Evolutionary conservation across 2,888 invertebrate species (phyloP).

Genomic region (Diaphora mendica): DNA sequence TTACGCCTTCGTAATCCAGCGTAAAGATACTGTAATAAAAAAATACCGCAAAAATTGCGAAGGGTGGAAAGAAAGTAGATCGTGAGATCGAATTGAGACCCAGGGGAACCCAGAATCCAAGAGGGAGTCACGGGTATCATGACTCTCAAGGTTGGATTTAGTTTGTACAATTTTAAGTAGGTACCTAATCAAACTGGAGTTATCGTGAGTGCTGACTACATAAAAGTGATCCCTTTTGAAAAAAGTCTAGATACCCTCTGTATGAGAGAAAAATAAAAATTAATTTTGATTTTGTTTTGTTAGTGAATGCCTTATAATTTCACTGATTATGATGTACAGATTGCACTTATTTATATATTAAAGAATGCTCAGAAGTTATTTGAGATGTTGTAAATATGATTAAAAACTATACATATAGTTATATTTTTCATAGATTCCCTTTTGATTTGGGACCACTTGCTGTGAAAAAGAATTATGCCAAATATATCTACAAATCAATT

Average conservation of each 20-base stretch:
- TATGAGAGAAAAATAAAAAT: not conserved
- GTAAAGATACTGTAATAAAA: no score
- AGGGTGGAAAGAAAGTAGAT: not conserved
- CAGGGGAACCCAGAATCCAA: not conserved
- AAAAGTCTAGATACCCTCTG: not conserved
- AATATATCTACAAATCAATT: constrained; percentile 64
- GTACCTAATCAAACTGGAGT: not conserved
- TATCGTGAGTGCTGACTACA: not conserved
- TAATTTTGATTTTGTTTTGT: not conserved
- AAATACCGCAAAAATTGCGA: not conserved
- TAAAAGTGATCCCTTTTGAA: not conserved
- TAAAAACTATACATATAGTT: constrained; percentile 27
- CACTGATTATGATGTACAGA: constrained; percentile 30
- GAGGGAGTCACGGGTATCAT: not conserved
- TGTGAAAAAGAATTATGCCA: constrained; percentile 65
- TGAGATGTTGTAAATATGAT: constrained; percentile 34
- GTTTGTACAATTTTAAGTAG: not conserved
- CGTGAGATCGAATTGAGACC: not conserved
- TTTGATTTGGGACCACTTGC: constrained; percentile 68
- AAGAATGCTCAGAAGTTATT: constrained; percentile 10
- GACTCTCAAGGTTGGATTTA: not conserved
- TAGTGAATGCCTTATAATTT: not conserved
- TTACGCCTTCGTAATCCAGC: no score
- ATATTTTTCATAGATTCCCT: constrained; percentile 38
- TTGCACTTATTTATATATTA: not conserved